Base-by-base conservation (phyloP, 2,113 vertebrate genomes). In the Zonotrichia leucophrys region DNA sequence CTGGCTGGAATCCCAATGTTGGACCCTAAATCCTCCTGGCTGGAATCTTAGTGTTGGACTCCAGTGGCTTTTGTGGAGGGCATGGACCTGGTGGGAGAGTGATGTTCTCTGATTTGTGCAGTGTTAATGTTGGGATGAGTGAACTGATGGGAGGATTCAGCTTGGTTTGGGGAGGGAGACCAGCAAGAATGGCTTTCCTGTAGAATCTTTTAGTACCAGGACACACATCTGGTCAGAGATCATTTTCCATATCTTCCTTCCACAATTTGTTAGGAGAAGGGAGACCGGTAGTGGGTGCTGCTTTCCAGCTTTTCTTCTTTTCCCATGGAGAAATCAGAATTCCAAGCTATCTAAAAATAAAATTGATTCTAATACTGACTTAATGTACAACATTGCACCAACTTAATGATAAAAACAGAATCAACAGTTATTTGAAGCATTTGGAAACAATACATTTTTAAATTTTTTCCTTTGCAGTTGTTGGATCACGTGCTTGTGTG, bases 1-100 rank as follows among this genome's bases (percentile, higher is more conserved):
- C 52, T 55, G 53, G 3, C 30, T 31, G 53, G 11, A 20, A 55
- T 55, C 30, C 53, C 30, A 12, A 11, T 33, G 53, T 9, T 33
- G 7, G 19, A 31, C 19, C 31, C 19, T 8, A 1, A 21, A 55
- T 55, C 31, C 31, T 20, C 2, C 25, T 30, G 64, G 1, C 1
- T 8, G 55, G 42, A 55, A 19, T 60, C 21, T 33, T 33, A 59
- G n/a, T 35, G n/a, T 35, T 11, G 5, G 3, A 17, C 7, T 11
- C 35, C 16, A 4, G 11, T 8, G 31, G 19, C 4, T 66, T 59
- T 46, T 27, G 46, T 14, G 14, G 4, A 11, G 33, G 22, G 19
- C 49, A 5, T 4, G 9, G 12, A 20, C 15, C 56, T 20, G 35
- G 9, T 5, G 24, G 78, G 31, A 22, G 9, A 20, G n/a, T 0